These are phyloP conservation scores for Cinara cedri DNA, from an alignment of 2,888 invertebrate genomes.

Conservation along the genomic window DNA sequence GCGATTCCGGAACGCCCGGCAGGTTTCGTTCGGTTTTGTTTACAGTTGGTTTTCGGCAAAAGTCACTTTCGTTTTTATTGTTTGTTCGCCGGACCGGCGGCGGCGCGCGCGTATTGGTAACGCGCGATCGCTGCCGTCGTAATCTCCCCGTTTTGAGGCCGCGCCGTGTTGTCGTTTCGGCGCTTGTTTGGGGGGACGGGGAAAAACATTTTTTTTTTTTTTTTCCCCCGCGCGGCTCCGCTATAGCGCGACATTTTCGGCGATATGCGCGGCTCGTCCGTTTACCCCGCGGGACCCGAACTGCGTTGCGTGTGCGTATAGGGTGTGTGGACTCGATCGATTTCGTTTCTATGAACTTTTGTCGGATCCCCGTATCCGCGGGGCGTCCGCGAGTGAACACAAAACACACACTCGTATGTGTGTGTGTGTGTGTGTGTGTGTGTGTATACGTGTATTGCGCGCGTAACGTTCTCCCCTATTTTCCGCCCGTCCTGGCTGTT, in stretches of 20 bases:
- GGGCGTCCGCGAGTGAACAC: background rate
- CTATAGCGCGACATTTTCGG: conserved; percentile 7
- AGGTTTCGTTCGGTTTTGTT: no score
- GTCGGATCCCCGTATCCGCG: background rate
- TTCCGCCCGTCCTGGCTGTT: background rate
- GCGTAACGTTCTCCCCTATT: background rate
- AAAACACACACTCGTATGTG: background rate
- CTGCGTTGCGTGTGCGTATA: conserved; percentile 13
- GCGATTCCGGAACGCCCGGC: no score
- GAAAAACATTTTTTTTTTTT: background rate
- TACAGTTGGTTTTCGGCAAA: no score
- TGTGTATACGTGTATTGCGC: no score
- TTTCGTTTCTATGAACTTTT: conserved; percentile 32
- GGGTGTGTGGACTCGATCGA: conserved; percentile 39
- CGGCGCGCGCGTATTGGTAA: no score
- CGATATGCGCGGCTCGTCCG: background rate
- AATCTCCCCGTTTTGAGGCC: background rate
- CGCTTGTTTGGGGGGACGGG: background rate
- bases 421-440: background rate
- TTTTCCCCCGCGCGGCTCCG: background rate
- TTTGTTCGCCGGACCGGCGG: no score
- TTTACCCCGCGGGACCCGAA: conserved; percentile 25
- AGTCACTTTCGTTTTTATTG: no score
- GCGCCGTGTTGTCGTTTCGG: background rate
- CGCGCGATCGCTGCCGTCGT: no score